Percentiles rank a stretch among this genome's conserved stretches.
Evolutionary conservation across 1,140 invertebrate species (phyloP).

Genomic region (Lepidurus couesii): DNA sequence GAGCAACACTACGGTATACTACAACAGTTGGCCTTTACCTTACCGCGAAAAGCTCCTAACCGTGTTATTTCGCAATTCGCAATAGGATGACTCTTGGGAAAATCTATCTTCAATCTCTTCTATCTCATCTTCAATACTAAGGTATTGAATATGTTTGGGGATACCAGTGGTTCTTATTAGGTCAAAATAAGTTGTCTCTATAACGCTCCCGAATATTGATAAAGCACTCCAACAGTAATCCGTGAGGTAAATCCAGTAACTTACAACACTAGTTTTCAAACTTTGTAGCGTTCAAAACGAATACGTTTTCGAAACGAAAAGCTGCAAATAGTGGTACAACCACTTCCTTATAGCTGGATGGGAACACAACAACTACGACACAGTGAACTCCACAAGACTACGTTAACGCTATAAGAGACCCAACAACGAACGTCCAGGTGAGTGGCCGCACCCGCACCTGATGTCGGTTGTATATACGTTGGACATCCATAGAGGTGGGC

Average conservation of each 20-base stretch:
- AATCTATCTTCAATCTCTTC: not conserved
- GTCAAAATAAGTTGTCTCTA: too few species aligned
- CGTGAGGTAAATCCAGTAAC: not conserved
- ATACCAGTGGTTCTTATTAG: too few species aligned
- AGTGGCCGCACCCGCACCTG: slow-evolving; percentile 11
- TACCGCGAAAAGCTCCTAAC: not conserved
- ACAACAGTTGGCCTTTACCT: not conserved
- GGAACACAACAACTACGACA: not conserved
- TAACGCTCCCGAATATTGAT: not conserved
- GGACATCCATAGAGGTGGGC: not conserved
- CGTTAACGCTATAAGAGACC: not conserved
- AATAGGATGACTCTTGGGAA: not conserved
- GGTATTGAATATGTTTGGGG: too few species aligned
- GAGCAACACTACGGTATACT: not conserved
- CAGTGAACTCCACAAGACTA: not conserved
- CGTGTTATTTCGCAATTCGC: not conserved
- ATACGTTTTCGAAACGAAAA: not conserved
- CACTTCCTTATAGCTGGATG: not conserved
- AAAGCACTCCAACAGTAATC: not conserved
- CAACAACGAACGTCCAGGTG: slow-evolving; percentile 20
- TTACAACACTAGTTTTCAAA: not conserved
- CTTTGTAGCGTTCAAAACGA: not conserved
- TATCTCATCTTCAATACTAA: too few species aligned
- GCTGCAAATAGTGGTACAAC: not conserved
- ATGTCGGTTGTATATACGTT: not conserved